phyloP scores from a whole-genome alignment of 2,113 vertebrate genomes.

The Haemorhous mexicanus region DNA sequence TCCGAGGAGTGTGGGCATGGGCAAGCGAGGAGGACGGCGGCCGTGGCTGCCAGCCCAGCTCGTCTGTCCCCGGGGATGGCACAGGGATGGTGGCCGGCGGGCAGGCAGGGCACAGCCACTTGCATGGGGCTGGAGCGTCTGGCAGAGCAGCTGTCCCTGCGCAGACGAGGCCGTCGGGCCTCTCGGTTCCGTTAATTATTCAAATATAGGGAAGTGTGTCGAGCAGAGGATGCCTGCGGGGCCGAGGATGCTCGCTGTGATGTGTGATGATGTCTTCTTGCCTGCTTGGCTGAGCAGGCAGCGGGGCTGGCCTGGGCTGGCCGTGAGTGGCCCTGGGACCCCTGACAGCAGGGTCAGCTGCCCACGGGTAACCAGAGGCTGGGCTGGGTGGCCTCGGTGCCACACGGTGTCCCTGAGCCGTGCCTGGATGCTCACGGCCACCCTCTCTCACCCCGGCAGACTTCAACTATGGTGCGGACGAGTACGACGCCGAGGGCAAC shows the following conservation, averaged over 20 bases:
- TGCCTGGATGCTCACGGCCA: conserved; percentile 64
- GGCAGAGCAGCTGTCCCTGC: conserved; percentile 35
- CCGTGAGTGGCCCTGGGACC: rapidly evolving
- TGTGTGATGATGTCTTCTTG: not conserved
- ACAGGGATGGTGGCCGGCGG: not conserved
- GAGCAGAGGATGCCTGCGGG: not conserved
- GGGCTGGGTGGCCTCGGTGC: not conserved
- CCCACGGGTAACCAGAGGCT: not conserved
- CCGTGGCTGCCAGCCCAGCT: not conserved
- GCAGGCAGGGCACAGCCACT: not conserved
- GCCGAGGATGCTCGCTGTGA: not conserved
- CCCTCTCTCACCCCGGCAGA: conserved; percentile 78
- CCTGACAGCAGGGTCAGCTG: rapidly evolving
- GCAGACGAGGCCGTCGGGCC: not conserved
- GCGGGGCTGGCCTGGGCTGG: not conserved
- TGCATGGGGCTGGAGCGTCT: not conserved
- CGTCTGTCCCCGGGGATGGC: not conserved
- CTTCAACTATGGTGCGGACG: conserved; percentile 96
- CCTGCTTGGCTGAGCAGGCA: not conserved
- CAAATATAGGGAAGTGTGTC: conserved; percentile 58
- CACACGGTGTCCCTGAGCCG: not conserved
- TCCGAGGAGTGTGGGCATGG: not conserved
- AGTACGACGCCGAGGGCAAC: conserved; percentile 90
- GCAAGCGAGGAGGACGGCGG: rapidly evolving
- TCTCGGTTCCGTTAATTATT: not conserved